Evolutionary conservation across 2,113 vertebrate genomes (phyloP), one percentile per base, ranked within the genome.

Genomic region (Passer domesticus): DNA sequence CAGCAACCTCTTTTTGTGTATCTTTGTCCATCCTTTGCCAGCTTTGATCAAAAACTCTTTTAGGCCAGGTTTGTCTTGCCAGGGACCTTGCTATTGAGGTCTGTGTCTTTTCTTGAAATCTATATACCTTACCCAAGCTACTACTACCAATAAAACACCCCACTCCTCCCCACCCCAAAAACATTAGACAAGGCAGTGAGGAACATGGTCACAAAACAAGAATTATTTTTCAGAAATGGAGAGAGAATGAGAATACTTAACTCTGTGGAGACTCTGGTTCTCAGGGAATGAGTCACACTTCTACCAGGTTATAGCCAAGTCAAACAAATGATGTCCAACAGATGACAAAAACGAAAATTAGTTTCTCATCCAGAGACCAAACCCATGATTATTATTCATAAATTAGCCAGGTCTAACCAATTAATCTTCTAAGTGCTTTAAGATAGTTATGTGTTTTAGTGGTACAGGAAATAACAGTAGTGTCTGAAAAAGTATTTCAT

Each of bases 241-340:
- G 90, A 74, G 62, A 87, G 67, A 89, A 93, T 93, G 50, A 91
- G 67, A 81, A 60, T 90, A 47, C 49, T 84, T 91, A 75, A 72
- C 73, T 96, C 91, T 96, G 2, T 62, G n/a, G 63, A 77, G 85
- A 81, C 83, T 81, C 35, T 53, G 47, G 77, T 86, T 96, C 59
- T 95, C 73, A 67, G 82, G 47, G 77, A 75, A 79, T 95, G 96
- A 98, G 84, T 97, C 97, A 97, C 59, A 47, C 20, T 75, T 92
- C n/a, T 82, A 60, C 43, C 90, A 85, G 22, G 4, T 90, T 89
- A 39, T 37, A 72, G 97, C 96, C 82, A 96, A 92, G 74, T 95
- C 68, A 96, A 96, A 96, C 88, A 94, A 89, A 89, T 78, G 11
- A 52, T 88, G 85, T 93, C 87, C 92, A 95, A 70, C 39, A 59